Percentiles rank a stretch among this genome's conserved stretches.
Conservation (phyloP, 2,113 vertebrate species). For the Mesitornis unicolor region DNA sequence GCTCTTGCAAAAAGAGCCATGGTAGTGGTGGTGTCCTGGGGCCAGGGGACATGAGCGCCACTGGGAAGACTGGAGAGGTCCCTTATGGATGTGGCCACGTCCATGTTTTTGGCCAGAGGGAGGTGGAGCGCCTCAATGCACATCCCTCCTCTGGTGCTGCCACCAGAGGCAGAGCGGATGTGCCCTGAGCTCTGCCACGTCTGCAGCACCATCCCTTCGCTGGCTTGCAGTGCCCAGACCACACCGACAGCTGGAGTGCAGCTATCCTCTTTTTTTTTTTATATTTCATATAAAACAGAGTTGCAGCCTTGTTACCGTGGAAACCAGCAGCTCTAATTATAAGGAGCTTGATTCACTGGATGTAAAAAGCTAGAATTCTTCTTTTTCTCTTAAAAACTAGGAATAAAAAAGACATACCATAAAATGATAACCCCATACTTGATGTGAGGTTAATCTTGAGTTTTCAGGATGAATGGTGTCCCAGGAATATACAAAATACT, state of each 20-base stretch:
- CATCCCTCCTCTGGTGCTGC: neutral
- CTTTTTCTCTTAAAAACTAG: constrained; percentile 19
- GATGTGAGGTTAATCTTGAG: neutral
- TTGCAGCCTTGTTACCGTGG: constrained; percentile 73
- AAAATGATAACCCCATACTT: neutral
- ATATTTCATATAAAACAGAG: constrained; percentile 71
- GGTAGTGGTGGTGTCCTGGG: neutral
- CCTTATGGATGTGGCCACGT: fast-evolving
- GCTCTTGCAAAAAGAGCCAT: neutral
- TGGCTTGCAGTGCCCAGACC: constrained; percentile 1
- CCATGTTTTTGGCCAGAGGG: neutral
- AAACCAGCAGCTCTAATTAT: constrained; percentile 81
- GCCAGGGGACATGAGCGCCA: neutral
- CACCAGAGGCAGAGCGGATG: neutral
- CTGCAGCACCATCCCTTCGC: constrained; percentile 3
- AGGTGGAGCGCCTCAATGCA: fast-evolving
- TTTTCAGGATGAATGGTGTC: neutral
- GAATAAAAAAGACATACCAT: constrained; percentile 2
- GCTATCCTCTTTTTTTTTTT: constrained; percentile 36
- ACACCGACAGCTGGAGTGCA: constrained; percentile 64
- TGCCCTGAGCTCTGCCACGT: neutral
- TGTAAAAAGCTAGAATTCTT: constrained; percentile 64
- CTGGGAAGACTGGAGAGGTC: neutral
- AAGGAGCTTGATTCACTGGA: constrained; percentile 75
- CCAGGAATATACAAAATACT: neutral